A percentile compares a stretch with the other conserved stretches of the same genome.
Evolutionary conservation across 2,113 vertebrate genomes (phyloP).

Genomic region (Lophotis ruficrista): DNA sequence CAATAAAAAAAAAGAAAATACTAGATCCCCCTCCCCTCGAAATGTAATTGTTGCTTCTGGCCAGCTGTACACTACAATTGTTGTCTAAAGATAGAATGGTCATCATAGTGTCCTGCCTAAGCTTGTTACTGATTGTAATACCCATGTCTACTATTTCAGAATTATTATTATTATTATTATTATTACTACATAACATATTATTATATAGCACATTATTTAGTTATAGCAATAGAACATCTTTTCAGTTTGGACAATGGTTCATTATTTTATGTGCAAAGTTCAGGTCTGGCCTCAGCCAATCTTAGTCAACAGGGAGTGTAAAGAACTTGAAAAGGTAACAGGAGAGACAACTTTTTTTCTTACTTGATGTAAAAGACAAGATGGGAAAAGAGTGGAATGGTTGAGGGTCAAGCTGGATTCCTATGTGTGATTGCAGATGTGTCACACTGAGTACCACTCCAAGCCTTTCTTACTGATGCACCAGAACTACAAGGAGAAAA

Average conservation of each 20-base stretch:
- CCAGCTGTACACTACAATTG: not conserved
- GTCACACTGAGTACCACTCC: not conserved
- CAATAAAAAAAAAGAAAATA: not conserved
- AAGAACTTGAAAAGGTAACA: not conserved
- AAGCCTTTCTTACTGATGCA: not conserved
- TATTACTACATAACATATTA: not conserved
- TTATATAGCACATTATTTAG: not conserved
- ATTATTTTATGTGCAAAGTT: not conserved
- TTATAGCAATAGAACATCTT: not conserved
- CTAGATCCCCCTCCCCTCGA: not conserved
- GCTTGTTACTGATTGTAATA: not conserved
- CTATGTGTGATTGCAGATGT: accelerated
- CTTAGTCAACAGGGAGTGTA: not conserved
- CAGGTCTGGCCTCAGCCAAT: not conserved
- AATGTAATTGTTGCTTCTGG: not conserved
- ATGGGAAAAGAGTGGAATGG: not conserved
- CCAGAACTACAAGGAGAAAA: not conserved
- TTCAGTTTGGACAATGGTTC: not conserved
- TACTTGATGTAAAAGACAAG: not conserved
- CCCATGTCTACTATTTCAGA: not conserved
- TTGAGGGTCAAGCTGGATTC: not conserved
- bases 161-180: not conserved
- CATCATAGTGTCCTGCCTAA: not conserved
- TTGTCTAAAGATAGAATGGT: not conserved
- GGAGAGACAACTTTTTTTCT: not conserved